Evolutionary conservation across 2,888 invertebrate species (phyloP), one percentile per base, ranked within the genome.

Genomic region (Papilio gigon): DNA sequence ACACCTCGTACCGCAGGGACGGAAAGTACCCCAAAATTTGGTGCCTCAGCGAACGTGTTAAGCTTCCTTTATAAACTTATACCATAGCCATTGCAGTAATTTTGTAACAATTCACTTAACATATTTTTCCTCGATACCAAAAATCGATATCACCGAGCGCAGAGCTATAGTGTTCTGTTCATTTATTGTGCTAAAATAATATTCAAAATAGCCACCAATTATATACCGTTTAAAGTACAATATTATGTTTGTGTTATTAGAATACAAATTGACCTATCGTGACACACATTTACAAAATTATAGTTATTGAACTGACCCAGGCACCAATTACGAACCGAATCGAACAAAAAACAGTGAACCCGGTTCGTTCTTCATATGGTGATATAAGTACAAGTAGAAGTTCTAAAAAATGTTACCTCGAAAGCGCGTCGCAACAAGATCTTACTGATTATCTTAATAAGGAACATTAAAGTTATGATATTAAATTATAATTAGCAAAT

Each of bases 221-320:
- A 67, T 56, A 33, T 62, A 62, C 56, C 67, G 62, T 67, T 67
- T 67, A 61, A 30, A 42, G 33, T 62, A 56, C 42, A 42, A 56
- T 61, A 61, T 66, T 35, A 47, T 50, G 37, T 35, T n/a, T 58
- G 44, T 63, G 58, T 63, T 68, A 60, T 68, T 47, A 42, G 35
- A 33, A 68, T 63, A 63, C 58, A 58, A 63, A 63, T 68, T 63
- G 68, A 68, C 59, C 68, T 47, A 58, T 64, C 59, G 64, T 64
- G 68, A 64, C 63, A 58, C 59, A 64, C 64, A 59, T 64, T 64
- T 44, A 50, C 33, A 37, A 68, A 64, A 68, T 68, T 64, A 68
- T 64, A 68, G 63, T 59, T 47, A 59, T 68, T 64, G 64, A 47
- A 50, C 47, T 64, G 68, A 62, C 63, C 68, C 58, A 68, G 42